phyloP scores from a whole-genome alignment of 2,888 invertebrate genomes.

The Lamellibrachia columna region DNA sequence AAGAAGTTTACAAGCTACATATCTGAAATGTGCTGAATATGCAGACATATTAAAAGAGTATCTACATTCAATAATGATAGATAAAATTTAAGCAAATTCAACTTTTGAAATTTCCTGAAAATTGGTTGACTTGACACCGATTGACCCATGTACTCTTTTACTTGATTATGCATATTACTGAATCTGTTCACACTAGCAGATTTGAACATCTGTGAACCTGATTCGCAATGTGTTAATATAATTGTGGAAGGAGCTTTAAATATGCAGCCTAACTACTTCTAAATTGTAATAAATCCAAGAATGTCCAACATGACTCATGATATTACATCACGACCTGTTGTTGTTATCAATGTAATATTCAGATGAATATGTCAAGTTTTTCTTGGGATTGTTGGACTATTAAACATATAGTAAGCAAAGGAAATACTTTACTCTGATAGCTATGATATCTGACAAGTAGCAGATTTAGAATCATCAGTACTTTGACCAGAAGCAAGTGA shows the following conservation, averaged over 20 bases:
- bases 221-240: background rate
- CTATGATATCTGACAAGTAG: background rate
- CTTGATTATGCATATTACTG: no score
- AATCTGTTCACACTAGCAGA: background rate
- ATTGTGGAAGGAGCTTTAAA: background rate
- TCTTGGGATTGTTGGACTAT: background rate
- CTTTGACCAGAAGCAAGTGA: background rate
- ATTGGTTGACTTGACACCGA: no score
- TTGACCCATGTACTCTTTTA: no score
- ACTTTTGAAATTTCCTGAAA: no score
- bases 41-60: background rate
- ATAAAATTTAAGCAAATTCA: no score
- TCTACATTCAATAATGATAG: no score
- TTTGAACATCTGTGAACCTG: background rate
- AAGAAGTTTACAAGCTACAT: no score
- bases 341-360: background rate
- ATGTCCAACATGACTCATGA: background rate
- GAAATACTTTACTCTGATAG: background rate
- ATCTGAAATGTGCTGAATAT: background rate
- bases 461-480: background rate
- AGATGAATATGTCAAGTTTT: background rate
- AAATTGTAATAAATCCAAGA: background rate
- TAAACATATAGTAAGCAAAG: background rate
- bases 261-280: background rate
- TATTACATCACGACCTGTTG: background rate